Evolutionary conservation across 2,113 vertebrate species (phyloP), one percentile per base, ranked within the genome.

Genomic region (Syngnathoides biaculeatus): DNA sequence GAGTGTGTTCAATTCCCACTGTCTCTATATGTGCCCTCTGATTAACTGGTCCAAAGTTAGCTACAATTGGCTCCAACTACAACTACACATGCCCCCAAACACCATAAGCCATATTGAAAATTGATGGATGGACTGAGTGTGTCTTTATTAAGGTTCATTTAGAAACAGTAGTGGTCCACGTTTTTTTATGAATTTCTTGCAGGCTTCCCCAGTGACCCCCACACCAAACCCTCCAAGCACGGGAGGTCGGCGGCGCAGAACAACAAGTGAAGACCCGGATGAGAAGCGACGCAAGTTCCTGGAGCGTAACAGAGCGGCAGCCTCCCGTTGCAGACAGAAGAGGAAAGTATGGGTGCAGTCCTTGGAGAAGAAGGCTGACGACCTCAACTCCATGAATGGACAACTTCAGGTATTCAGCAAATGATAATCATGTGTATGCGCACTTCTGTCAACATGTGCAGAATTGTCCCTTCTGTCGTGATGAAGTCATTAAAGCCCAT

Each of bases 271-370:
- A 80, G 95, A 99, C 88, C 97, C 97, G 0, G 97, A 99, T 62
- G 96, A 99, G 71, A 99, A 99, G 83, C 92, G 97, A 24, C 94
- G 95, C 24, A 99, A 99, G 82, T 99, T 99, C 87, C 89, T 99
- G 78, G 97, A 99, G 85, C 91, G 96, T 30, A 99, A 98, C 86
- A 79, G 96, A 43, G 97, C 96, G 8, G 97, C 97, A 8, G 97
- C 97, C 39, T 97, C 97, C 30, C 93, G 97, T 61, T 99, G 97
- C 77, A 86, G 97, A 76, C 97, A 98, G 79, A 99, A 99, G 87
- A 94, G 97, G 84, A 99, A 98, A 91, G 97, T 99, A 71, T 98
- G 97, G 97, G 97, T 99, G 72, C 95, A 97, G 86, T 96, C 94
- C 39, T 68, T 98, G 89, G 97, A 99, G 89, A 98, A 95, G 82